phyloP scores from a whole-genome alignment of 2,888 invertebrate species.

The Helicoverpa assulta region DNA sequence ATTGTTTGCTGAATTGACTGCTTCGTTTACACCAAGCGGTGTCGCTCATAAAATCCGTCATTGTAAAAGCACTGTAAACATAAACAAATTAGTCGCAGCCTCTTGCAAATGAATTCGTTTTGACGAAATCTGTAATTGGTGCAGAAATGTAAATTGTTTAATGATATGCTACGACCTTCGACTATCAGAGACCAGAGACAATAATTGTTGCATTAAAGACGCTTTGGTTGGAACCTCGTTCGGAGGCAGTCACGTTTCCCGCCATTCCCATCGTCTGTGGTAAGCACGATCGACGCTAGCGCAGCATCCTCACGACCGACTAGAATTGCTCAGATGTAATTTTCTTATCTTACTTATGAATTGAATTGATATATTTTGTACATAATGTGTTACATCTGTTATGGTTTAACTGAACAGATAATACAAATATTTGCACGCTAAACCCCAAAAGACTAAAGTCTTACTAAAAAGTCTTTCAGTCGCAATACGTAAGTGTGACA shows the following conservation, averaged over 20 bases:
- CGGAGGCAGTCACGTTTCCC: slow-evolving; percentile 62
- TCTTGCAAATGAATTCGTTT: slow-evolving; percentile 21
- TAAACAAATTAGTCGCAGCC: slow-evolving; percentile 7
- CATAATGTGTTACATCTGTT: slow-evolving; percentile 25
- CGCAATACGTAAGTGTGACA: too few species aligned
- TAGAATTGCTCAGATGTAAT: slow-evolving; percentile 42
- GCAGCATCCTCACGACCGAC: slow-evolving; percentile 55
- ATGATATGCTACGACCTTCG: slow-evolving; percentile 50
- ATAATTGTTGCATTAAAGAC: slow-evolving; percentile 45
- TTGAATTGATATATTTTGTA: slow-evolving; percentile 49
- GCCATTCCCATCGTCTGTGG: slow-evolving; percentile 58
- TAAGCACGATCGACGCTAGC: slow-evolving; percentile 35
- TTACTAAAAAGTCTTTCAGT: too few species aligned
- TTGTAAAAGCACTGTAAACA: neutral
- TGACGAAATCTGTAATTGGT: slow-evolving; percentile 14
- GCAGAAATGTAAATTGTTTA: slow-evolving; percentile 23
- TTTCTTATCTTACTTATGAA: slow-evolving; percentile 46
- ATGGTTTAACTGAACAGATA: neutral
- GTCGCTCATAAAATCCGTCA: too few species aligned
- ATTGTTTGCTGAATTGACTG: too few species aligned
- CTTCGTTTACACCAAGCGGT: too few species aligned
- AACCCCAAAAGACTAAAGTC: too few species aligned
- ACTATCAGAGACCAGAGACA: slow-evolving; percentile 46
- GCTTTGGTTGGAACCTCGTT: slow-evolving; percentile 54
- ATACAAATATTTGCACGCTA: too few species aligned